Evolutionary conservation across 2,888 invertebrate genomes (phyloP).

Genomic region (Eulithis prunata): DNA sequence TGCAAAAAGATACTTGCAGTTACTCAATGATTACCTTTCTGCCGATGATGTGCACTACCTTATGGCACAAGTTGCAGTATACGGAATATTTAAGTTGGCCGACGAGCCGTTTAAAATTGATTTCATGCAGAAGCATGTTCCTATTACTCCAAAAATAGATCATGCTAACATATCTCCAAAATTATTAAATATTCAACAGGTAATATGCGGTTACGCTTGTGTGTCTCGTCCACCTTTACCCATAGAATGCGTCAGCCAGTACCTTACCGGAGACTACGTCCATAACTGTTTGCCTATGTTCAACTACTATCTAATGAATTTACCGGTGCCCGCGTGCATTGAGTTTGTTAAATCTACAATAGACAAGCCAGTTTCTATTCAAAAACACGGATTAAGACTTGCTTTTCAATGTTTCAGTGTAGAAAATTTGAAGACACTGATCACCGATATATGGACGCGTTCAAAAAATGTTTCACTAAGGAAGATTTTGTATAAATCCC

Average conservation of each 20-base stretch:
- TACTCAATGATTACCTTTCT: constrained; percentile 28
- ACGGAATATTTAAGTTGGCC: constrained; percentile 55
- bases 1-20: constrained; percentile 25
- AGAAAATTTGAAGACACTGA: constrained; percentile 50
- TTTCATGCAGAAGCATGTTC: constrained; percentile 55
- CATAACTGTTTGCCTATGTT: constrained; percentile 57
- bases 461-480: constrained; percentile 60
- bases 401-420: constrained; percentile 57
- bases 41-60: constrained; percentile 19
- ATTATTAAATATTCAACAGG: constrained; percentile 51
- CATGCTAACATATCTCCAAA: constrained; percentile 45
- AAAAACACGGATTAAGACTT: constrained; percentile 62
- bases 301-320: constrained; percentile 51
- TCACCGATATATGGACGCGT: constrained; percentile 54
- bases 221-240: constrained; percentile 61
- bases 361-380: constrained; percentile 58
- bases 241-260: constrained; percentile 46
- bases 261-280: constrained; percentile 62
- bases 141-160: constrained; percentile 53
- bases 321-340: constrained; percentile 49
- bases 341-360: constrained; percentile 55
- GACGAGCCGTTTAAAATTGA: constrained; percentile 46
- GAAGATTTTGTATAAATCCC: constrained; percentile 51
- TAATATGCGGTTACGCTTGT: constrained; percentile 56
- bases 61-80: constrained; percentile 43